phyloP scores from a whole-genome alignment of 2,113 vertebrate genomes.

The Tylochromis polylepis region DNA sequence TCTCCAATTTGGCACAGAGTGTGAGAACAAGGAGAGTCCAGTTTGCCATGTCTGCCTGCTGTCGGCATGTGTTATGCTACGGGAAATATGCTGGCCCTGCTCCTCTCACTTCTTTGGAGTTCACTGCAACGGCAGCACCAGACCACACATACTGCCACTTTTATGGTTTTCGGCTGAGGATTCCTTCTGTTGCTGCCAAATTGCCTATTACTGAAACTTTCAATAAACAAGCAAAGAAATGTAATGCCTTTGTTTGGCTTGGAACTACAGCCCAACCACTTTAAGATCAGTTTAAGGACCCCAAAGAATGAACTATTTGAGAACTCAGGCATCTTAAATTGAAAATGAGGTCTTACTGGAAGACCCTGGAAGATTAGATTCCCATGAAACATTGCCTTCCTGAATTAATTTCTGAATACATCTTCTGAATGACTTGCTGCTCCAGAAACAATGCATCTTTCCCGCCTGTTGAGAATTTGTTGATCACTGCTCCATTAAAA shows the following conservation, averaged over 20 bases:
- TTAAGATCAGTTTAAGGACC: constrained; percentile 33
- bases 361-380: constrained; percentile 45
- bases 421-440: constrained; percentile 2
- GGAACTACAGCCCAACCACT: constrained; percentile 30
- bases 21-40: constrained; percentile 65
- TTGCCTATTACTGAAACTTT: constrained; percentile 60
- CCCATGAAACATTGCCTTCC: constrained; percentile 9
- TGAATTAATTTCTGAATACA: constrained; percentile 35
- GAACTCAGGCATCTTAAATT: constrained; percentile 25
- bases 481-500: constrained; percentile 29
- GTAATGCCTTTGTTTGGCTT: constrained; percentile 55
- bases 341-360: constrained; percentile 49
- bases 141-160: constrained; percentile 75
- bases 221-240: constrained; percentile 60
- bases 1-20: constrained; percentile 72
- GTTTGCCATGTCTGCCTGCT: constrained; percentile 63
- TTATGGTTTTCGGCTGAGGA: constrained; percentile 58
- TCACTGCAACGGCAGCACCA: constrained; percentile 54
- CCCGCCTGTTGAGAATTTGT: not conserved
- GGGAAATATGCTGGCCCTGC: constrained; percentile 51
- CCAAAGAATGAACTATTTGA: constrained; percentile 31
- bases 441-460: not conserved
- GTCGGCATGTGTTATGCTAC: constrained; percentile 62
- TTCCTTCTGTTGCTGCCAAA: constrained; percentile 58
- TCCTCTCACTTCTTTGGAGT: constrained; percentile 41